Percentiles rank a stretch among this genome's conserved stretches.
phyloP scores from a whole-genome alignment of 2,113 vertebrate species.

The Chaenogobius annularis region DNA sequence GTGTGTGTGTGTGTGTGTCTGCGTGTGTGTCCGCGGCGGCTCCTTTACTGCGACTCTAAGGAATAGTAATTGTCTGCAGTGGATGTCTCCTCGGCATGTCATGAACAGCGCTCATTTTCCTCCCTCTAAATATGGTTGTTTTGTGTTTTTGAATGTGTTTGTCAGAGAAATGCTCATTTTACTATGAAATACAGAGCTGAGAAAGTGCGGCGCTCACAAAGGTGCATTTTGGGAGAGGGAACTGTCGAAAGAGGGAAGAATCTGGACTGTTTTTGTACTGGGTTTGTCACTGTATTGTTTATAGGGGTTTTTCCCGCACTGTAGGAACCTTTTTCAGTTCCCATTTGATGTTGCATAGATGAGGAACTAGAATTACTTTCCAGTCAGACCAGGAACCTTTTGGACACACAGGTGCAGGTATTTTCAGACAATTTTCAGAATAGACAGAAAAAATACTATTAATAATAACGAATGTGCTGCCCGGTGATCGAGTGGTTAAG shows the following conservation, averaged over 20 bases:
- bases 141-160: slow-evolving; percentile 20
- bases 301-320: no score
- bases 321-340: no score
- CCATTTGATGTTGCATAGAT: no score
- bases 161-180: slow-evolving; percentile 47
- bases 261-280: not conserved
- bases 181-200: slow-evolving; percentile 40
- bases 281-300: not conserved
- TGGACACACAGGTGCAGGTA: no score
- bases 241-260: not conserved
- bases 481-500: no score
- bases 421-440: no score
- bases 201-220: slow-evolving; percentile 16
- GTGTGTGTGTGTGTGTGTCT: slow-evolving; percentile 10
- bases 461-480: no score
- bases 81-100: slow-evolving; percentile 54
- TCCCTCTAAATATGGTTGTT: slow-evolving; percentile 36
- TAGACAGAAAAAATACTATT: no score
- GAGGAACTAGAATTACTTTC: no score
- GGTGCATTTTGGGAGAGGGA: not conserved
- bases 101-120: slow-evolving; percentile 56
- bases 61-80: slow-evolving; percentile 62
- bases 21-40: slow-evolving; percentile 8
- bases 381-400: no score
- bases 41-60: slow-evolving; percentile 39